Percentiles rank a stretch among this genome's conserved stretches.
Evolutionary conservation across 2,113 vertebrate species (phyloP).

Genomic region (Podocnemis expansa): DNA sequence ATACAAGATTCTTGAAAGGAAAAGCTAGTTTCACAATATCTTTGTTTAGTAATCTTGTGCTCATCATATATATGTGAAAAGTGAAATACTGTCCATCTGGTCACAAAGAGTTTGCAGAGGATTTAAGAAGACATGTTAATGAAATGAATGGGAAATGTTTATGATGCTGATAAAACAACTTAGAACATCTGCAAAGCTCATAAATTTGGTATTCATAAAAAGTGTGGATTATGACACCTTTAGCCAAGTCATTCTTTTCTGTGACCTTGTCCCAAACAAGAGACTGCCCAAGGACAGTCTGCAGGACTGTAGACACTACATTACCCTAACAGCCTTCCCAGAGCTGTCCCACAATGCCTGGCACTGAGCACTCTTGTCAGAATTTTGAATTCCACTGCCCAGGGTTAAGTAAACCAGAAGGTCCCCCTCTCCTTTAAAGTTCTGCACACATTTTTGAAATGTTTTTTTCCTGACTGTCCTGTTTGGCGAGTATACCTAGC

Average conservation of each 20-base stretch:
- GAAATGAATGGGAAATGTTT: conserved; percentile 45
- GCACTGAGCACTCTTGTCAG: not conserved
- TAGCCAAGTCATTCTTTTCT: not conserved
- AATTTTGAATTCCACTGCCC: too few species aligned
- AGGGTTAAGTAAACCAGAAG: too few species aligned
- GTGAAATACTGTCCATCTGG: conserved; percentile 21
- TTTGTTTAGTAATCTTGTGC: not conserved
- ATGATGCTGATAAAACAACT: conserved; percentile 31
- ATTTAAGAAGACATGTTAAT: conserved; percentile 38
- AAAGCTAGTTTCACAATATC: conserved; percentile 35
- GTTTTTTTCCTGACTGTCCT: too few species aligned
- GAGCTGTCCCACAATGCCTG: not conserved
- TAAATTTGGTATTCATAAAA: conserved; percentile 23
- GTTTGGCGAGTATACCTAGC: not conserved
- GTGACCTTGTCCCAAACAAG: conserved; percentile 2
- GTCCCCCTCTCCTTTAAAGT: too few species aligned
- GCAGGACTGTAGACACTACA: not conserved
- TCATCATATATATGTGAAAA: not conserved
- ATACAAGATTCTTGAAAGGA: conserved; percentile 10
- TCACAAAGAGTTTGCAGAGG: not conserved
- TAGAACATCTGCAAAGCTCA: conserved; percentile 7
- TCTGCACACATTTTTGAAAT: too few species aligned
- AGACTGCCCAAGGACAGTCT: not conserved
- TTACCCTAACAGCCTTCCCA: not conserved
- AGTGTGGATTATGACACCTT: not conserved